Base-by-base conservation (phyloP, 2,113 vertebrate species). In the Xiphias gladius region DNA sequence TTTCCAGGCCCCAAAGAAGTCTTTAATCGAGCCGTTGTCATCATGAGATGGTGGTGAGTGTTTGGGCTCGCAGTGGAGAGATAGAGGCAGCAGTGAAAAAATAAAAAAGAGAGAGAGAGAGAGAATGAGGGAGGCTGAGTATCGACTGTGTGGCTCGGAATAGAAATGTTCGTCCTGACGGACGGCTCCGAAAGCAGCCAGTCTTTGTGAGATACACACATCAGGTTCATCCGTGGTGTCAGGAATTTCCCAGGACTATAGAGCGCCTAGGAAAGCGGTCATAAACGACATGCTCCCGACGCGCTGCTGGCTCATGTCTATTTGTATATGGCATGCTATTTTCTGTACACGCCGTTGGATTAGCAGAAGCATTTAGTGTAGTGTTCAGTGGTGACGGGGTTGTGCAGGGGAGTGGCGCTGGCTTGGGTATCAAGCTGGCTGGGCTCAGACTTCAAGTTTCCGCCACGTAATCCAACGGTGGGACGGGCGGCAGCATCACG, bases 11-110 rank as follows among this genome's bases (percentile, higher is more conserved):
- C 22, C 80, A 74, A 85, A 88, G 83, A 83, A 88, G 91, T 54
- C 90, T 93, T 83, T 94, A 92, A 93, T 93, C 59, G 76, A 87
- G 84, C 39, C 14, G 82, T 82, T 84, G 89, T 93, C 93, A 80
- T 92, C 71, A 66, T 79, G 83, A 86, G 83, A 83, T 76, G 83
- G 83, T 55, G 87, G 92, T 73, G 82, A 86, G 52, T 19, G 80
- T 75, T 79, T 68, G 32, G 67, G 55, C 52, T 65, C 8, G 20
- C 24, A 16, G 50, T 22, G 43, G 82, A 65, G 82, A 65, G 79
- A 76, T 50, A 65, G 79, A 79, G 50, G 35, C 20, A 71, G 52
- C 17, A 37, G 69, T 12, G 24, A 22, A 46, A 68, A 24, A 59
- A 73, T n/a, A 39, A 24, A 35, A 6, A 35, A 35, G 32, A 6